Base-by-base conservation (phyloP, 2,888 invertebrate species). In the Deilephila elpenor region DNA sequence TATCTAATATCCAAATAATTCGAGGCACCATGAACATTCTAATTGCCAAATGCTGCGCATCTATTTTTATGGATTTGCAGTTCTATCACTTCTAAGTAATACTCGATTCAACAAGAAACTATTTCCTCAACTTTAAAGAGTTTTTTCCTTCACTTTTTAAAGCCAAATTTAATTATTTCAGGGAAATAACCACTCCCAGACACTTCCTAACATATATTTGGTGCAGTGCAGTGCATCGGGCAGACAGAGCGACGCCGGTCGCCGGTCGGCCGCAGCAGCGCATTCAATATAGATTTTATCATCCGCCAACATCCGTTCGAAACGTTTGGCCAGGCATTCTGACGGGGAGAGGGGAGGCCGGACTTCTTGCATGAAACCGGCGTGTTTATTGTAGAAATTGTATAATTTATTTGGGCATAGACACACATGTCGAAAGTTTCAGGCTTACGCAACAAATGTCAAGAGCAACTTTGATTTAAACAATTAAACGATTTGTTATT, bases 221-320 rank as follows among this genome's bases (percentile, higher is more conserved):
- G 56, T 56, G n/a, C 56, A n/a, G 56, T 56, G 56, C 1, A 17
- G 56, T 56, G 56, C 37, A 34, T 14, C 5, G 34, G 14, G 34
- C 64, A 64, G 64, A 64, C 64, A n/a, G 37, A 37, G 6, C 64
- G 64, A 64, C 64, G 64, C 64, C 64, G 64, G 64, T 64, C 61
- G 64, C 7, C 67, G 67, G 67, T 67, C 67, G 17, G 51, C 67
- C 44, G 67, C 67, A 60, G 20, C 7, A 44, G 20, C 7, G 59
- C 20, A 60, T 71, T 60, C 71, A 59, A 71, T 67, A 67, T 44
- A 59, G 71, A 71, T 71, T 59, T 71, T 71, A 71, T 71, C 71
- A 67, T 34, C 44, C 60, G 29, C 60, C 37, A 44, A 60, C 59
- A 25, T 67, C 44, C 51, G 25, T 25, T 29, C 60, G 5, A 37